Evolutionary conservation across 2,797 vertebrate genomes (phyloP).

Genomic region (Sandelia bainsii): DNA sequence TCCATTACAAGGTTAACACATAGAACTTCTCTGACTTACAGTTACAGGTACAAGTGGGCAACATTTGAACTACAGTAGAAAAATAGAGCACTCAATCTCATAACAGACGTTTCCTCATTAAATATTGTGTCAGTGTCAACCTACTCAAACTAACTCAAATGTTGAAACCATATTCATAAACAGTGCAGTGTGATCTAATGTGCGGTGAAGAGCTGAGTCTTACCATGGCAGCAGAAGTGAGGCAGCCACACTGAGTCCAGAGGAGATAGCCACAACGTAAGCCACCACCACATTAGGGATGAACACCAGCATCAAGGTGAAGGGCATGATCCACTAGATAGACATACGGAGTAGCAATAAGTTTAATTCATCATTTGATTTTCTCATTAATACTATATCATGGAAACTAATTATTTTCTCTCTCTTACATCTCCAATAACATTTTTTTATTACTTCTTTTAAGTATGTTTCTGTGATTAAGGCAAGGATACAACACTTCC

Average conservation of each 20-base stretch:
- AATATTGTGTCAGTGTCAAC: no score
- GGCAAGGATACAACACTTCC: background rate
- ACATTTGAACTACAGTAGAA: background rate
- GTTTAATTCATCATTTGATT: background rate
- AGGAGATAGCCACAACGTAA: conserved; percentile 91
- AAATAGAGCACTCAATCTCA: background rate
- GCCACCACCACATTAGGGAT: conserved; percentile 91
- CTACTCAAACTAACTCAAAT: background rate
- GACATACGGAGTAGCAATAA: background rate
- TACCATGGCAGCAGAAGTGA: conserved; percentile 96
- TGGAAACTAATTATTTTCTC: no score
- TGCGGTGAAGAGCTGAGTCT: conserved; percentile 47
- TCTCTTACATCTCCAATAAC: background rate
- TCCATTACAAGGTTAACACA: conserved; percentile 4
- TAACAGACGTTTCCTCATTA: conserved; percentile 8
- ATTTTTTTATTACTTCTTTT: background rate
- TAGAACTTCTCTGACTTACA: background rate
- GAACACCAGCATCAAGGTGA: conserved; percentile 91
- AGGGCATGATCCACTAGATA: conserved; percentile 94
- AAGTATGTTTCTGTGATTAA: background rate
- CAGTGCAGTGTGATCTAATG: background rate
- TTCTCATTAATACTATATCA: background rate
- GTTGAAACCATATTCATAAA: background rate
- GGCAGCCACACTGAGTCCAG: conserved; percentile 93
- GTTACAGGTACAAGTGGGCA: background rate